Percentiles rank a stretch among this genome's conserved stretches.
phyloP scores from a whole-genome alignment of 2,797 vertebrate genomes.

The Enteromius viviparus region DNA sequence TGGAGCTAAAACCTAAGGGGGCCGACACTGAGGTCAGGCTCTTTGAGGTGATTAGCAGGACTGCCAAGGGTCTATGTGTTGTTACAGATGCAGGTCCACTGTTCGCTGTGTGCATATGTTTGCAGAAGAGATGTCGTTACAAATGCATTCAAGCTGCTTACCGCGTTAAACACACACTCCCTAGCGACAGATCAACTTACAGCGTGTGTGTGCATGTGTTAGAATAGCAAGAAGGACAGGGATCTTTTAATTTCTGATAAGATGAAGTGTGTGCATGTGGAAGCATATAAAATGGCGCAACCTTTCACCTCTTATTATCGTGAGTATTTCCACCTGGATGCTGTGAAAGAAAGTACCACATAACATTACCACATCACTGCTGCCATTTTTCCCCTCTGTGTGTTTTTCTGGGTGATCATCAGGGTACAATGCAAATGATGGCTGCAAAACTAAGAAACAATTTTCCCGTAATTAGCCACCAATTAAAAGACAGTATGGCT shows the following conservation, averaged over 20 bases:
- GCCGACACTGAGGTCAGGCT: constrained; percentile 45
- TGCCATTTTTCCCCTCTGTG: not conserved
- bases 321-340: constrained; percentile 22
- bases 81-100: constrained; percentile 48
- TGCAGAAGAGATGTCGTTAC: constrained; percentile 34
- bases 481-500: constrained; percentile 13
- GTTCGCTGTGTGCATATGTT: constrained; percentile 20
- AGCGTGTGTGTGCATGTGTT: not conserved
- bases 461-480: not conserved
- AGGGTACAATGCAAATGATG: constrained; percentile 14
- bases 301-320: constrained; percentile 7
- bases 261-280: constrained; percentile 15
- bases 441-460: not conserved
- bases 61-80: constrained; percentile 42
- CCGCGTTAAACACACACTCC: constrained; percentile 15
- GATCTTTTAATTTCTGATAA: constrained; percentile 12
- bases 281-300: constrained; percentile 1
- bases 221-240: constrained; percentile 2
- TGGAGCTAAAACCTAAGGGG: constrained; percentile 40
- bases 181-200: constrained; percentile 29
- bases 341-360: not conserved
- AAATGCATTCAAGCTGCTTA: constrained; percentile 33
- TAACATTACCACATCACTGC: not conserved
- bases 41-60: constrained; percentile 50
- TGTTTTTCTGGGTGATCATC: constrained; percentile 7